These are phyloP conservation scores for Dryadula phaetusa DNA, from an alignment of 2,888 invertebrate genomes.

Conservation along the genomic window DNA sequence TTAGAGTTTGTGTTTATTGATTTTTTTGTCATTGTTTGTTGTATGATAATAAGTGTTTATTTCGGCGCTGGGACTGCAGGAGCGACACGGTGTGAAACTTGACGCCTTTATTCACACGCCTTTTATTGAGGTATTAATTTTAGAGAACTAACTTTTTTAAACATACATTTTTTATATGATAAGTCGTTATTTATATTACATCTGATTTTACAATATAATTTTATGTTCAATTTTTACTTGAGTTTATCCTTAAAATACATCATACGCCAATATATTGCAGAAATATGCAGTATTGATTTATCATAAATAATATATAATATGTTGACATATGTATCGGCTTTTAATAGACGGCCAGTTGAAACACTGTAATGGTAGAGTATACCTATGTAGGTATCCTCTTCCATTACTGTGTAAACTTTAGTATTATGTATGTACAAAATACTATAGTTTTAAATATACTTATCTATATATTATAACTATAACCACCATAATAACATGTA, in stretches of 20 bases:
- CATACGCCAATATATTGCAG: too few species aligned
- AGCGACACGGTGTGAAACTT: constrained; percentile 81
- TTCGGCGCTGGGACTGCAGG: constrained; percentile 69
- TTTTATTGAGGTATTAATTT: constrained; percentile 79
- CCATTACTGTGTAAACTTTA: too few species aligned
- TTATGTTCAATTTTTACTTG: not conserved
- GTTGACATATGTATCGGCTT: too few species aligned
- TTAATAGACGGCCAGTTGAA: too few species aligned
- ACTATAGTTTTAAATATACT: too few species aligned
- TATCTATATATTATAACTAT: too few species aligned
- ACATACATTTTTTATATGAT: not conserved
- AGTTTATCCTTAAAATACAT: not conserved
- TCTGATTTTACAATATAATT: not conserved
- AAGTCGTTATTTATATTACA: not conserved
- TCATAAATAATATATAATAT: too few species aligned
- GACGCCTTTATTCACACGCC: constrained; percentile 79
- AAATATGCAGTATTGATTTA: too few species aligned
- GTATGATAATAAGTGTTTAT: constrained; percentile 83
- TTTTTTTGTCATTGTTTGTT: constrained; percentile 80
- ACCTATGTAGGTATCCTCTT: too few species aligned
- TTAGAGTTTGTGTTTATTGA: constrained; percentile 63
- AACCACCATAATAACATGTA: too few species aligned
- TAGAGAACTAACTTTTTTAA: constrained; percentile 68
- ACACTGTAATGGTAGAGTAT: too few species aligned
- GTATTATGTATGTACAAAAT: too few species aligned